These are phyloP conservation scores for Platycercus adscitus DNA, from an alignment of 2,113 vertebrate species.

Conservation along the genomic window DNA sequence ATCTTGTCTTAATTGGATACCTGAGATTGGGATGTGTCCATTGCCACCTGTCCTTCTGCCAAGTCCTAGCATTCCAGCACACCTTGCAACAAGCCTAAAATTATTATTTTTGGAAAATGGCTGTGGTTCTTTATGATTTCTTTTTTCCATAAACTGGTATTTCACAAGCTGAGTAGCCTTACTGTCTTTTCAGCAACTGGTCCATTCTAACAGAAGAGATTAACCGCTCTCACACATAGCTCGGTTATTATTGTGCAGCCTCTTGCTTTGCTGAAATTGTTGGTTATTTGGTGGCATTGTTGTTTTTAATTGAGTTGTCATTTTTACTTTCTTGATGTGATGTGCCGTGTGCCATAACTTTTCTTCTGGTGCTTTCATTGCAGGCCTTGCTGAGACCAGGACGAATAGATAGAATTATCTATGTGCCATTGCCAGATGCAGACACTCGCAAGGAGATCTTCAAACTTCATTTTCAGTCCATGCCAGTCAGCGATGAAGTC, in stretches of 20 bases:
- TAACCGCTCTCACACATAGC: not conserved
- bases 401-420: conserved; percentile 93
- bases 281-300: not conserved
- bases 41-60: not conserved
- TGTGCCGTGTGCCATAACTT: not conserved
- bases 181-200: not conserved
- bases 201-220: not conserved
- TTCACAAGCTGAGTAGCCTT: not conserved
- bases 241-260: not conserved
- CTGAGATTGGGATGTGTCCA: not conserved
- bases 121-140: not conserved
- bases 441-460: conserved; percentile 89
- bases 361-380: not conserved
- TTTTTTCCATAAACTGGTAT: conserved; percentile 14
- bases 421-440: conserved; percentile 90
- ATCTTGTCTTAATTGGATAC: not conserved
- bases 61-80: conserved; percentile 11
- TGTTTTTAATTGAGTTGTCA: not conserved
- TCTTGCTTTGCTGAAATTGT: not conserved
- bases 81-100: conserved; percentile 40
- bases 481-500: conserved; percentile 83
- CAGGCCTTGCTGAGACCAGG: conserved; percentile 97
- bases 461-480: conserved; percentile 83
- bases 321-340: not conserved
- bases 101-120: conserved; percentile 32